Evolutionary conservation across 1,140 invertebrate genomes (phyloP), one percentile per base, ranked within the genome.

Genomic region (Spodoptera frugiperda): DNA sequence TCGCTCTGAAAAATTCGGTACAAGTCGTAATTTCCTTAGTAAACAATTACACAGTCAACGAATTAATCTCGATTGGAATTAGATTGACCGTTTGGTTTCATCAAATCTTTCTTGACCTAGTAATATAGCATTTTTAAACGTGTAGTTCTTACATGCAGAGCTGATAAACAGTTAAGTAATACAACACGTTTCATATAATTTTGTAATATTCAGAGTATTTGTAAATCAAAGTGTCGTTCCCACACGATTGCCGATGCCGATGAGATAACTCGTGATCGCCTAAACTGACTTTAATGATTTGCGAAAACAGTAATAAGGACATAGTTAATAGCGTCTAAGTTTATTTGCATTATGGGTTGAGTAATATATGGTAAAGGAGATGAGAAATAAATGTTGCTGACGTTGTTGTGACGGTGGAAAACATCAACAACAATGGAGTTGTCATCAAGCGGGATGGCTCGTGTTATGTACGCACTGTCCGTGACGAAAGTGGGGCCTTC

Each of bases 401-500:
- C 39, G 15, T 44, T 15, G 39, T 71, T 54, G 51, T 59, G 12
- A 55, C 54, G 15, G 2, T 61, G 55, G 54, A 73, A 73, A 73
- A 73, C 19, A 49, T 49, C 8, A 15, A 5, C 25, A 61, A 59
- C 71, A 73, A 73, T 61, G 54, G 54, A 61, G 44, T 73, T 59
- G 54, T 73, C 54, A 55, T 59, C 55, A 33, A 48, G 71, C 44
- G 30, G 39, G 54, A 59, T 19, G 39, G 12, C 17, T 17, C 49
- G 44, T 49, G 55, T 72, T 59, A 59, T 72, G 49, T 55, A 54
- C 49, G 68, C 30, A 55, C 19, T 3, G 77, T 67, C 61, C 82
- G 80, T 82, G 79, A 79, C 82, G 84, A 84, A 83, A 82, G 82
- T 71, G 86, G 79, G 86, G 84, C 82, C 84, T 81, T 82, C 74